Evolutionary conservation across 2,113 vertebrate species (phyloP).

Genomic region (Cacatua alba): DNA sequence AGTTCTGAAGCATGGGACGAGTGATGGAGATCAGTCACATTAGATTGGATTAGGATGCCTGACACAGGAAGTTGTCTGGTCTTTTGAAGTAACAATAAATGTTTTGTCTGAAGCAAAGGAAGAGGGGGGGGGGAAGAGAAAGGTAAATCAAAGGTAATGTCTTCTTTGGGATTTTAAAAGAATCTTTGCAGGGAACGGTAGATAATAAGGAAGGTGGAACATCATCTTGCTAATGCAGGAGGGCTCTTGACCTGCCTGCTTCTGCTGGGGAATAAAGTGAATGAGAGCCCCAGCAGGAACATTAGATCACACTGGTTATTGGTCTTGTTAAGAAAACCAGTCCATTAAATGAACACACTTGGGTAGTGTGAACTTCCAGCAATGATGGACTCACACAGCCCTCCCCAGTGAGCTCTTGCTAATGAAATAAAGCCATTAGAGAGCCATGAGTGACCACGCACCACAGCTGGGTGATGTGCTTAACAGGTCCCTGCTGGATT

Average conservation of each 20-base stretch:
- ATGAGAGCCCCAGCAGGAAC: background rate
- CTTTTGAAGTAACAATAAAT: background rate
- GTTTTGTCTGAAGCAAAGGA: background rate
- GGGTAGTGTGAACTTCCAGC: background rate
- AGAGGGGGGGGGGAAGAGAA: background rate
- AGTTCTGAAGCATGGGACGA: background rate
- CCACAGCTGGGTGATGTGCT: background rate
- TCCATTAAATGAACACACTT: conserved; percentile 15
- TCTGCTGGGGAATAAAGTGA: conserved; percentile 1
- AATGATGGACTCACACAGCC: background rate
- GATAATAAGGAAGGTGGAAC: conserved; percentile 44
- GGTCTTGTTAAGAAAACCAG: conserved; percentile 20
- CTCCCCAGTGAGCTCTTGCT: background rate
- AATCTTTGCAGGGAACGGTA: background rate
- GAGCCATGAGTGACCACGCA: background rate
- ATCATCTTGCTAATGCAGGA: background rate
- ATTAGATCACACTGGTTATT: background rate
- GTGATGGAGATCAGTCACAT: background rate
- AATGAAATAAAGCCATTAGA: background rate
- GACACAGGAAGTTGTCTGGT: background rate
- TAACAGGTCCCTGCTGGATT: background rate
- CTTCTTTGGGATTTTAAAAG: background rate
- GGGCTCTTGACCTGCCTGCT: conserved; percentile 20
- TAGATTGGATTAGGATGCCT: background rate
- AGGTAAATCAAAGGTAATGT: background rate